Conservation (phyloP, 2,888 invertebrate species). For the Escarpia spicata region DNA sequence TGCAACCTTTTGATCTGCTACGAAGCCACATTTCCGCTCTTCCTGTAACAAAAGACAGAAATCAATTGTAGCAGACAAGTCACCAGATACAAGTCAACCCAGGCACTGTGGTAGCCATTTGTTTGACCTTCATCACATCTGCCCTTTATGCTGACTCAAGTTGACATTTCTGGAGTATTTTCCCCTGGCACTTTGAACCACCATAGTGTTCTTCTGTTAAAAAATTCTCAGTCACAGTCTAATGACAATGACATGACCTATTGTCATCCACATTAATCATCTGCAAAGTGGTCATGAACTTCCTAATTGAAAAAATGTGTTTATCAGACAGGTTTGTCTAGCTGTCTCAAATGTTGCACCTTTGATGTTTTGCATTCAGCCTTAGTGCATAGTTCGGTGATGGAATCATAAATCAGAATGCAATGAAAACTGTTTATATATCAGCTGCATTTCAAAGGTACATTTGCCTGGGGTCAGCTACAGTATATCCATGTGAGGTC, state of each 20-base stretch:
- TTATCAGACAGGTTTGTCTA: background rate
- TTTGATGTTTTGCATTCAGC: conserved; percentile 1
- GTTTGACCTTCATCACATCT: too few relatives aligned
- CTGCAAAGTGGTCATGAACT: background rate
- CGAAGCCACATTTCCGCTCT: background rate
- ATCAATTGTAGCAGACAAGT: background rate
- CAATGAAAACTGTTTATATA: background rate
- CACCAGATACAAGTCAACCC: background rate
- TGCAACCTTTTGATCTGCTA: background rate
- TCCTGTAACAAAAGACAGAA: background rate
- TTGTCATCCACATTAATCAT: too few relatives aligned
- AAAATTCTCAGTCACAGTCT: too few relatives aligned
- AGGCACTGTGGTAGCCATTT: background rate
- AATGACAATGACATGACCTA: too few relatives aligned
- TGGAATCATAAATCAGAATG: background rate
- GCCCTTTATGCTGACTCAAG: too few relatives aligned
- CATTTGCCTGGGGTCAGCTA: background rate
- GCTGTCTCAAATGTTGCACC: background rate
- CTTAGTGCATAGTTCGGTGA: background rate
- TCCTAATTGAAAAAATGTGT: background rate
- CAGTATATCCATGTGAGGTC: background rate
- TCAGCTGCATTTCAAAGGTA: background rate
- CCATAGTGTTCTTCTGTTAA: too few relatives aligned
- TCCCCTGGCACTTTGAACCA: too few relatives aligned
- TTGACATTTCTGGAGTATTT: too few relatives aligned